Evolutionary conservation across 2,797 vertebrate species (phyloP), one percentile per base, ranked within the genome.

Genomic region (Atherinosoma microstoma): DNA sequence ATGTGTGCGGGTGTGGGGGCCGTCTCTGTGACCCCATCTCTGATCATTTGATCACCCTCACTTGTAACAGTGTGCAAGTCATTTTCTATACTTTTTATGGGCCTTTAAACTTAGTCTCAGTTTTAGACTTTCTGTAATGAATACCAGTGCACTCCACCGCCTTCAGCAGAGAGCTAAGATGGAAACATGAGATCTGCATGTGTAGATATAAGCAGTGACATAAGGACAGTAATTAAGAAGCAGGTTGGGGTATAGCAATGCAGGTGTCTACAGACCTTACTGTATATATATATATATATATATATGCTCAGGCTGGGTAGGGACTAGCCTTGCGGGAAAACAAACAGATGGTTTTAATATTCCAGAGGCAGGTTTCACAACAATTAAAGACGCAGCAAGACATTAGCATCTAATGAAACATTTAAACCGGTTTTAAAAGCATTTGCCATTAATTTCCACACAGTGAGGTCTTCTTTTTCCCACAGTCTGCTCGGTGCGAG

Each of bases 391-490:
- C 96, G 96, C 96, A 97, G 96, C 95, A 90, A 97, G 96, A 97
- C 95, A 97, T 97, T 97, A 97, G 95, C 95, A 95, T 97, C 96
- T 97, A 97, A 97, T 97, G 96, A 97, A 98, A 98, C 96, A 98
- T 96, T 97, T 96, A 97, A 98, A 97, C 96, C 96, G 96, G 94
- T 94, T 96, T 94, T 95, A 95, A 95, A 95, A 95, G 96, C 96
- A 96, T 97, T 96, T 98, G 97, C 94, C 95, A 96, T 96, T 96
- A 94, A 97, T 97, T 97, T 96, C 94, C 93, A 96, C 95, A 95
- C 95, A 96, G 96, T 93, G 95, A 96, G 95, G 94, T 94, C 96
- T 94, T 96, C 94, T 27, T 95, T 96, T 96, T 95, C 93, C 93
- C 92, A 93, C 95, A 97, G 96, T 97, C 96, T 97, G 96, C 96